Conservation (phyloP, 2,113 vertebrate genomes). For the Corythornis cristatus region DNA sequence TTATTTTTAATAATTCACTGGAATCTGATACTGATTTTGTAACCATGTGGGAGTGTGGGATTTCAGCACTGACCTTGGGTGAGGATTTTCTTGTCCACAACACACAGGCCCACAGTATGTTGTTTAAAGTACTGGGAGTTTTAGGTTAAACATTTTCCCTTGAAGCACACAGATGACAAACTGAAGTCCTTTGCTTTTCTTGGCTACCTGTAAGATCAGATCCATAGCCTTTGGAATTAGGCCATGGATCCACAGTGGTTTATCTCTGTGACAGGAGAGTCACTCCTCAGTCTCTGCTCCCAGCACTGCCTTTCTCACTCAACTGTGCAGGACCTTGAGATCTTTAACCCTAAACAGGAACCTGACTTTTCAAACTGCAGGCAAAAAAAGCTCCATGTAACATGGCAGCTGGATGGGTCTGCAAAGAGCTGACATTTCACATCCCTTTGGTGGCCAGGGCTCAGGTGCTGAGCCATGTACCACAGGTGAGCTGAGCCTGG, state of each 20-base stretch:
- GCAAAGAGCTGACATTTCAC: not conserved
- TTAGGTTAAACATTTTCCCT: not conserved
- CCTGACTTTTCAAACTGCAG: not conserved
- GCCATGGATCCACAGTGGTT: not conserved
- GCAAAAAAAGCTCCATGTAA: not conserved
- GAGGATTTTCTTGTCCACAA: not conserved
- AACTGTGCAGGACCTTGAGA: not conserved
- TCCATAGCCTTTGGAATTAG: not conserved
- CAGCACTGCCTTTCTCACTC: not conserved
- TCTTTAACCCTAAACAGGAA: not conserved
- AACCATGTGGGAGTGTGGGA: not conserved
- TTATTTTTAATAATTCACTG: not conserved
- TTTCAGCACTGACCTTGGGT: not conserved
- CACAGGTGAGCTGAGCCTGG: not conserved
- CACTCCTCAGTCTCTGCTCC: not conserved
- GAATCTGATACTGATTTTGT: not conserved
- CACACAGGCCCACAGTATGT: not conserved
- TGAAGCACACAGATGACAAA: not conserved
- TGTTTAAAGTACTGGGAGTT: not conserved
- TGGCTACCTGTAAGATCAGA: not conserved
- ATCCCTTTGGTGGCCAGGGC: not conserved
- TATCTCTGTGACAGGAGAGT: rapidly evolving
- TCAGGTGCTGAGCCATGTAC: not conserved
- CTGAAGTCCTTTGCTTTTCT: not conserved
- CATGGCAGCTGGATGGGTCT: not conserved